phyloP scores from a whole-genome alignment of 2,888 invertebrate genomes.

The Phyllotreta striolata region DNA sequence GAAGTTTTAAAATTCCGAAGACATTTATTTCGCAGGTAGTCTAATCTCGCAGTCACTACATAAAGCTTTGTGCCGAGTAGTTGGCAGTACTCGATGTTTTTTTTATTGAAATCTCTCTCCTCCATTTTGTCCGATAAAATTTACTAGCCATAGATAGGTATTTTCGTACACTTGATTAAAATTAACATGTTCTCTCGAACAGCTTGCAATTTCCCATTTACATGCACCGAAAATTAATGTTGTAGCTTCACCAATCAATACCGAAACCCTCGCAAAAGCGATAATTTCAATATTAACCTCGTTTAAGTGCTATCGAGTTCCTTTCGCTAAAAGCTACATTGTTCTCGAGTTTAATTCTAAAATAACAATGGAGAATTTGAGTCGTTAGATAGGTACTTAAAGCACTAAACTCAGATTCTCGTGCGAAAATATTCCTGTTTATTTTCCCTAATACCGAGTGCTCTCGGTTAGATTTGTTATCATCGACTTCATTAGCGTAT shows the following conservation, averaged over 20 bases:
- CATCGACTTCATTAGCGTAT: neutral
- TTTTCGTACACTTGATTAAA: too few species aligned
- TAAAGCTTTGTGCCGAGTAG: too few species aligned
- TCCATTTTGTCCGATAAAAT: too few species aligned
- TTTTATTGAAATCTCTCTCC: too few species aligned
- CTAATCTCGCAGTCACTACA: too few species aligned
- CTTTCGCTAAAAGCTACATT: slow-evolving; percentile 37
- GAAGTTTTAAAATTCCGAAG: slow-evolving; percentile 4
- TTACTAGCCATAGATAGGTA: too few species aligned
- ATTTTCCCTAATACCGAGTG: slow-evolving; percentile 2
- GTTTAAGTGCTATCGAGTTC: slow-evolving; percentile 45
- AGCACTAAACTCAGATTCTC: slow-evolving; percentile 12
- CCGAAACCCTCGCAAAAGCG: slow-evolving; percentile 45
- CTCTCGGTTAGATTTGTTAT: slow-evolving; percentile 9
- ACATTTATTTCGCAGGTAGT: neutral
- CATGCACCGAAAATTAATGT: slow-evolving; percentile 33
- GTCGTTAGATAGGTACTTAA: slow-evolving; percentile 19
- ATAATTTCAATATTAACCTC: slow-evolving; percentile 47
- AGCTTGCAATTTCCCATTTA: too few species aligned
- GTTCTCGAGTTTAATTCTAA: slow-evolving; percentile 32
- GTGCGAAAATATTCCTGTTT: slow-evolving; percentile 9
- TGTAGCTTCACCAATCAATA: slow-evolving; percentile 46
- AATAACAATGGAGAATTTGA: slow-evolving; percentile 35
- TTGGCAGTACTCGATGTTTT: too few species aligned
- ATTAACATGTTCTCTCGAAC: too few species aligned